Conservation (phyloP, 2,113 vertebrate species). For the Meles meles region DNA sequence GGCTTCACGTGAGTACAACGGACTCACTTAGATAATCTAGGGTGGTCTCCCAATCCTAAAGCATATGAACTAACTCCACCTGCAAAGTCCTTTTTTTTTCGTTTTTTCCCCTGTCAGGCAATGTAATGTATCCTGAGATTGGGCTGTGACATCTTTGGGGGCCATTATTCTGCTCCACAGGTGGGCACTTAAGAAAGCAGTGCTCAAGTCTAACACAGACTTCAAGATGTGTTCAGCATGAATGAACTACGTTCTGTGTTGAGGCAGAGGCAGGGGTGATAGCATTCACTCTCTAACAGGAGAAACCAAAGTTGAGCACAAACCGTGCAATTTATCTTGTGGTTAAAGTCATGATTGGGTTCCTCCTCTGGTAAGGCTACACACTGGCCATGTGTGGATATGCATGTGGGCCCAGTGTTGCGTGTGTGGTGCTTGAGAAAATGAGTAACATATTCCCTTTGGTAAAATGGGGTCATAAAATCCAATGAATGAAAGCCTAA, state of each 20-base stretch:
- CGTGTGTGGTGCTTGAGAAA: neutral
- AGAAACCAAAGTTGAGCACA: neutral
- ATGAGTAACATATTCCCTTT: neutral
- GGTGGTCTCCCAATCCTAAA: neutral
- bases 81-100: neutral
- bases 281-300: rapidly evolving
- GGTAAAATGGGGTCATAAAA: neutral
- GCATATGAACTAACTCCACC: too few species aligned
- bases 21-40: too few species aligned
- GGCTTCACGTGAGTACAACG: neutral
- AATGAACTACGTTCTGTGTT: neutral
- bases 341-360: neutral
- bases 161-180: neutral
- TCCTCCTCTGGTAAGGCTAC: neutral
- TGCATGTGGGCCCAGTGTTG: too few species aligned
- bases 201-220: neutral
- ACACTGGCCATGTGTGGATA: rapidly evolving
- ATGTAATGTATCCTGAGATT: too few species aligned
- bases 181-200: neutral
- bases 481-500: neutral
- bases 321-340: too few species aligned
- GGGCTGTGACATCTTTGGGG: too few species aligned
- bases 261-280: neutral
- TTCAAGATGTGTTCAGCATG: neutral
- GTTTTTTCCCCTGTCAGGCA: neutral